Conservation (phyloP, 2,113 vertebrate species). For the Cryptomyrus ogoouensis region DNA sequence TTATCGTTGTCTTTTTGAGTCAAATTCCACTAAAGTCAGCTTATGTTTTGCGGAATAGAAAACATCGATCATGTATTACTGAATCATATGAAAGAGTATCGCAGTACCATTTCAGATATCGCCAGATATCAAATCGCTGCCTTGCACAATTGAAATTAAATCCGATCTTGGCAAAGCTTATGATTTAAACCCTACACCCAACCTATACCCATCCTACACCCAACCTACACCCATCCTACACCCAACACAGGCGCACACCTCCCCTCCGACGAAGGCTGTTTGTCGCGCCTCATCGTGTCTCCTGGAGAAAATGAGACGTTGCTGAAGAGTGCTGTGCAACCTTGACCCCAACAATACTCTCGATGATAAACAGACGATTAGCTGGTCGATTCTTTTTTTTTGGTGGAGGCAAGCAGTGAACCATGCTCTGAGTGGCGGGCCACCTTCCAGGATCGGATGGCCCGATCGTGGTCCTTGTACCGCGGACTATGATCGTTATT, state of each 20-base stretch:
- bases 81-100: neutral
- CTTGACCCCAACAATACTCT: conserved; percentile 29
- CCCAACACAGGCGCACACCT: neutral
- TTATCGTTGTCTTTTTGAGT: neutral
- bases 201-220: neutral
- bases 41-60: neutral
- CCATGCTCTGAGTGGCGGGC: conserved; percentile 26
- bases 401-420: neutral
- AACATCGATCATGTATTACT: neutral
- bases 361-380: conserved; percentile 45
- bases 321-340: conserved; percentile 20
- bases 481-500: conserved; percentile 31
- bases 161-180: neutral
- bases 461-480: conserved; percentile 25
- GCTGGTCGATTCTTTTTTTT: conserved; percentile 31
- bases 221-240: neutral
- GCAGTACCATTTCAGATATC: neutral
- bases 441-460: conserved; percentile 26
- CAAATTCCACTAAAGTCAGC: neutral
- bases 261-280: neutral
- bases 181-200: neutral
- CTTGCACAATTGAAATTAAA: neutral
- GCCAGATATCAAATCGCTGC: neutral
- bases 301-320: conserved; percentile 24
- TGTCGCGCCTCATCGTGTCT: conserved; percentile 31